Percentiles rank a stretch among this genome's conserved stretches.
These are phyloP conservation scores for Columba livia DNA, from an alignment of 2,113 vertebrate genomes.

Conservation along the genomic window DNA sequence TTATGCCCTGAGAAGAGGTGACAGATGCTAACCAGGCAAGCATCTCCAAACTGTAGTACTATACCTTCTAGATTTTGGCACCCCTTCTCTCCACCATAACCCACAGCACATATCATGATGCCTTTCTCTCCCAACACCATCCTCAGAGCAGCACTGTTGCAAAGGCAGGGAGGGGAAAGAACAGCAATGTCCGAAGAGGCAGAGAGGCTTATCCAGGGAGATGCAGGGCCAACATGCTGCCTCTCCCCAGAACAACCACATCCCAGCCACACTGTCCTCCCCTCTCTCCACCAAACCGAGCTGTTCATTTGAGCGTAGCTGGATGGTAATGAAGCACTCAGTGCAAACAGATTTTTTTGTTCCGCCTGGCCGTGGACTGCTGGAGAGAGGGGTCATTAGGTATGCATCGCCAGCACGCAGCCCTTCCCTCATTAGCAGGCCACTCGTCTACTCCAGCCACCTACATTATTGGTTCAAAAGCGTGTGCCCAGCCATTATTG, in stretches of 20 bases:
- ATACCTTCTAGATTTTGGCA: background rate
- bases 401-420: slow-evolving; percentile 49
- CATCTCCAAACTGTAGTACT: background rate
- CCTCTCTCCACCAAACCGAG: background rate
- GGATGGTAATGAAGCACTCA: background rate
- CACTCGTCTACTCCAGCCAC: slow-evolving; percentile 9
- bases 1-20: background rate
- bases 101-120: background rate
- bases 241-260: background rate
- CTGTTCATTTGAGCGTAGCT: background rate
- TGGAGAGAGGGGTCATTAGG: slow-evolving; percentile 31
- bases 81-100: background rate
- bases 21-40: background rate
- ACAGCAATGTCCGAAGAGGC: background rate
- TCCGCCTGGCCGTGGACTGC: background rate
- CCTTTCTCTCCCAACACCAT: background rate
- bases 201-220: background rate
- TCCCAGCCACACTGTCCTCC: background rate
- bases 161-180: background rate
- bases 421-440: slow-evolving; percentile 46
- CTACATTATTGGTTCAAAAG: slow-evolving; percentile 50
- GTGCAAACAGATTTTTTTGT: slow-evolving; percentile 15
- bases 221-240: fast-evolving
- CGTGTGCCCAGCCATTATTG: slow-evolving; percentile 31
- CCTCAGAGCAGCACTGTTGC: background rate